Evolutionary conservation across 2,797 vertebrate genomes (phyloP), one percentile per base, ranked within the genome.

Genomic region (Coranthus polyacanthus): DNA sequence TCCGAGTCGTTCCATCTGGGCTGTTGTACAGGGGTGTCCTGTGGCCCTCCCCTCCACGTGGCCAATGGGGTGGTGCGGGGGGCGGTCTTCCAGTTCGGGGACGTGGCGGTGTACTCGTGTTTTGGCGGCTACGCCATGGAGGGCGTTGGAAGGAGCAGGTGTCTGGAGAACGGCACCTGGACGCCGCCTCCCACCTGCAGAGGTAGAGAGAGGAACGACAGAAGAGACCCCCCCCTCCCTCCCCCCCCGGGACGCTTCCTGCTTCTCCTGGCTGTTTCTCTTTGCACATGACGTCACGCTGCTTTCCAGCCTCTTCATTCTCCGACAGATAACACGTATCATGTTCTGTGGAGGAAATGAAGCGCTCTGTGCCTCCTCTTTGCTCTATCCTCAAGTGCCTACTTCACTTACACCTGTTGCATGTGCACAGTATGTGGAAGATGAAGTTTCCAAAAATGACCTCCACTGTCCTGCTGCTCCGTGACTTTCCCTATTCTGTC

Each of bases 121-220:
- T 99, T 96, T 83, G 94, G 94, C 58, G 97, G 97, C 58, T 98
- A 96, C 86, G 91, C 94, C 94, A 92, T 98, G 90, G 96, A 97
- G 71, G 97, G 97, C 29, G 84, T 94, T 34, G 92, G 96, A 72
- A 88, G 95, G 75, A 98, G 95, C 84, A 80, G 97, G 87, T 99
- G 97, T 88, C 88, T 97, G 81, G 96, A 97, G 93, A 98, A 98
- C 73, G 94, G 96, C 89, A 97, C 96, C 11, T 98, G 97, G 98
- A 98, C 96, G 37, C 89, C 88, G 15, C 94, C 96, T 61, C 97
- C 98, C 64, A 73, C 92, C 17, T 99, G 97, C 93, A 96, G 95
- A 97, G 97, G 97, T 98, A 94, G 92, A 88, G 75, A 71, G 79
- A 75, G 32, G 63, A 50, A 22, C 26, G 4, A 47, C 46, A 11